Evolutionary conservation across 2,113 vertebrate species (phyloP), one percentile per base, ranked within the genome.

Genomic region (Vicugna pacos): DNA sequence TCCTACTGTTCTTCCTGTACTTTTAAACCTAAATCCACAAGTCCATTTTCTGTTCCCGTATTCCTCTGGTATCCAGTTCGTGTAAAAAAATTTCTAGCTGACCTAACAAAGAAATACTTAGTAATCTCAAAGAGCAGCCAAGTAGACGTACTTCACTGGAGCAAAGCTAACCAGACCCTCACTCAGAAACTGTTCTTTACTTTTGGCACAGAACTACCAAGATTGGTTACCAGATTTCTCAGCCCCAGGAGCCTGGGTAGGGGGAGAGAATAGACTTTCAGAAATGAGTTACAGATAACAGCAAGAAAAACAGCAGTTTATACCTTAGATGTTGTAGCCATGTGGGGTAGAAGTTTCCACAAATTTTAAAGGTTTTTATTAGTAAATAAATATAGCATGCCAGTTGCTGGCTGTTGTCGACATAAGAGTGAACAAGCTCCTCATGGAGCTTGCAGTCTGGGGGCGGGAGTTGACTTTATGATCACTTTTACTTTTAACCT

Each of bases 21-120:
- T 92, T 84, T 76, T 46, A 77, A 94, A 89, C 2, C 72, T 38
- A 96, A 62, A 87, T 46, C 35, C 26, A 58, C 42, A 86, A 62
- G 62, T 94, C 20, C 16, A 32, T 70, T 94, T 92, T 89, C 35
- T 70, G 1, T 58, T 79, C 62, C 2, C 13, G 35, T 88, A 2
- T 88, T 83, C 54, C 35, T 92, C 8, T 75, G 60, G 84, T 30
- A 58, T 26, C 42, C 35, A 35, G 10, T 96, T 94, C 67, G 65
- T 90, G 86, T 32, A 67, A 77, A 32, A 48, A 86, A 38, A 6
- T 15, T 82, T 94, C 16, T 69, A 65, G 60, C 81, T 86, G 50
- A 4, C 50, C 35, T 82, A 35, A 90, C 46, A 93, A 89, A 87
- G n/a, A 93, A 83, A 52, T 83, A 92, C 3, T 82, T 30, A 22